These are phyloP conservation scores for Ostrea edulis DNA, from an alignment of 1,140 invertebrate genomes.

Conservation along the genomic window DNA sequence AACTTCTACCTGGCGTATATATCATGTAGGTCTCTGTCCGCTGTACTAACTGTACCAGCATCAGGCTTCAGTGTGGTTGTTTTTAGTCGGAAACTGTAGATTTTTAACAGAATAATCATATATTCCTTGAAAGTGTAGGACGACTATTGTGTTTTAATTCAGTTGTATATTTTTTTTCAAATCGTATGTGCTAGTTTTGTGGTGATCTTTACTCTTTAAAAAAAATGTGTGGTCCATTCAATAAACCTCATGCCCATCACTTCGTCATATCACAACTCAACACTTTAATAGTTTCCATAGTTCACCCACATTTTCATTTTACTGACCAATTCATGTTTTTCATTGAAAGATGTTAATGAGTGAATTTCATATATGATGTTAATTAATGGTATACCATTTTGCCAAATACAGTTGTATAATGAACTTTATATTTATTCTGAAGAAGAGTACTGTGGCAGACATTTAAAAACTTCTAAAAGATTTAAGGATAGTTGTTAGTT, in stretches of 20 bases:
- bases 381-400: neutral
- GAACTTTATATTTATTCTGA: too few relatives aligned
- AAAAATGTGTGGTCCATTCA: neutral
- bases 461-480: too few relatives aligned
- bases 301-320: neutral
- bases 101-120: neutral
- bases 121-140: neutral
- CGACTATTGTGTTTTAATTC: neutral
- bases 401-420: too few relatives aligned
- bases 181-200: neutral
- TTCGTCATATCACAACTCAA: neutral
- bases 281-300: neutral
- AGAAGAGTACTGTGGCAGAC: too few relatives aligned
- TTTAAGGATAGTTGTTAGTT: too few relatives aligned
- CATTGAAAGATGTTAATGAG: neutral
- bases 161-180: neutral
- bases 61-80: slow-evolving; percentile 18
- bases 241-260: neutral
- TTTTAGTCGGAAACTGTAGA: neutral
- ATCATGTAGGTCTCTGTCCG: slow-evolving; percentile 33
- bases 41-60: slow-evolving; percentile 18
- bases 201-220: neutral
- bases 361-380: neutral
- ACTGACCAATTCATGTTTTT: neutral
- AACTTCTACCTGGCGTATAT: slow-evolving; percentile 25